phyloP scores from a whole-genome alignment of 2,797 vertebrate genomes.

The Oreortyx pictus region DNA sequence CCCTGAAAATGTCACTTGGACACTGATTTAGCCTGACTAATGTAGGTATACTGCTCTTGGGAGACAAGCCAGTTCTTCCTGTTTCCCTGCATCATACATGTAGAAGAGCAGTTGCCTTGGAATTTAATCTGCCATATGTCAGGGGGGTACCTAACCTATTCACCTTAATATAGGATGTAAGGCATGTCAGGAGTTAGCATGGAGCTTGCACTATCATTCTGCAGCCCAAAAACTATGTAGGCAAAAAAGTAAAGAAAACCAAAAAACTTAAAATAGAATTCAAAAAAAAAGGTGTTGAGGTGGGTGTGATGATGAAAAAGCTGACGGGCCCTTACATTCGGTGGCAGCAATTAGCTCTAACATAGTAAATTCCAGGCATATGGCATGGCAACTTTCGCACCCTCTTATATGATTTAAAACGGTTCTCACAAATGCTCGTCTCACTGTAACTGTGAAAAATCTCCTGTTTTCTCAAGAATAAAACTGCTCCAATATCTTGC shows the following conservation, averaged over 20 bases:
- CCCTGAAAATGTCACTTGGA: conserved; percentile 6
- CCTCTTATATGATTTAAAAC: conserved; percentile 38
- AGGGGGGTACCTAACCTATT: neutral
- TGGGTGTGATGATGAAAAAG: conserved; percentile 46
- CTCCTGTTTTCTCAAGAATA: conserved; percentile 58
- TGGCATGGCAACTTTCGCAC: conserved; percentile 46
- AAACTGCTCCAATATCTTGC: conserved; percentile 42
- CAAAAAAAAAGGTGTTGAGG: conserved; percentile 9
- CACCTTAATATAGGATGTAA: neutral
- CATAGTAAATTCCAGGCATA: conserved; percentile 66
- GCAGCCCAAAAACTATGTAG: neutral
- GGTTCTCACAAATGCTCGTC: conserved; percentile 38
- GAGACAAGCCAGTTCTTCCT: conserved; percentile 1
- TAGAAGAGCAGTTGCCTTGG: neutral
- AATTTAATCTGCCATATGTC: neutral
- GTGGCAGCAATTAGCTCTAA: conserved; percentile 56
- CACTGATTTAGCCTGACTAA: neutral
- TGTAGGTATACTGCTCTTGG: neutral
- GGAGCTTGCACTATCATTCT: neutral
- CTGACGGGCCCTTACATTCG: conserved; percentile 25
- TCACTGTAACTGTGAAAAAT: conserved; percentile 52
- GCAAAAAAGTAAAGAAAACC: neutral
- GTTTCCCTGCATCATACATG: neutral
- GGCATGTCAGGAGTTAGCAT: neutral
- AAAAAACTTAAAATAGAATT: no score